Conservation (phyloP, 2,888 invertebrate species). For the Trypoxylon attenuatum region DNA sequence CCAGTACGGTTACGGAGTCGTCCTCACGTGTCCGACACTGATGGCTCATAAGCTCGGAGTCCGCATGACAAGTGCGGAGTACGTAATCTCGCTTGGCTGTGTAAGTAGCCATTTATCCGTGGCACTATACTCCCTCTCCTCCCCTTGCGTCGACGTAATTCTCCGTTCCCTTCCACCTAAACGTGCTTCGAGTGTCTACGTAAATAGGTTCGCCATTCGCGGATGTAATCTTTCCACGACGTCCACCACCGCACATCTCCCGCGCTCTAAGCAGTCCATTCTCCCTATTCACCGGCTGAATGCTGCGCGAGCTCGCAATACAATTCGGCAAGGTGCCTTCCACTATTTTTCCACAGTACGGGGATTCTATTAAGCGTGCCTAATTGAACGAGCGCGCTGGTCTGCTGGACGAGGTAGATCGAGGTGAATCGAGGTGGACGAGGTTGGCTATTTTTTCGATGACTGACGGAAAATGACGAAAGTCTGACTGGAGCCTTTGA, state of each 20-base stretch:
- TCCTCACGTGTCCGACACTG: conserved; percentile 53
- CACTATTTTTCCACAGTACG: too few relatives aligned
- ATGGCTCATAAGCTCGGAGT: conserved; percentile 44
- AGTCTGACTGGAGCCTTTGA: too few relatives aligned
- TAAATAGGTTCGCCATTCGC: conserved; percentile 39
- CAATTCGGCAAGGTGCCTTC: not conserved
- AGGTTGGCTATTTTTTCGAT: too few relatives aligned
- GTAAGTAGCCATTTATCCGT: conserved; percentile 17
- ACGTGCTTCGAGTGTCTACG: conserved; percentile 33
- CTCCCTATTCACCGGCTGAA: not conserved
- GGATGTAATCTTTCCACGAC: conserved; percentile 42
- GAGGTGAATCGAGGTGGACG: too few relatives aligned
- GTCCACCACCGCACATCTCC: conserved; percentile 36
- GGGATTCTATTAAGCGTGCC: too few relatives aligned
- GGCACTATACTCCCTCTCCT: conserved; percentile 30
- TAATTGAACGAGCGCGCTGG: too few relatives aligned
- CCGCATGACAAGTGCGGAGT: conserved; percentile 41
- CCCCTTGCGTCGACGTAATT: conserved; percentile 31
- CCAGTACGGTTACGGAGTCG: conserved; percentile 32
- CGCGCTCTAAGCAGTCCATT: conserved; percentile 23
- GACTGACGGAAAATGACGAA: too few relatives aligned
- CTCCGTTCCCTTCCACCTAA: conserved; percentile 41
- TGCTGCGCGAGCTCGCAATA: conserved; percentile 1
- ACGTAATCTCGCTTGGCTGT: conserved; percentile 45
- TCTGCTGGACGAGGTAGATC: too few relatives aligned